Evolutionary conservation across 2,797 vertebrate species (phyloP).

Genomic region (Eremophila alpestris): DNA sequence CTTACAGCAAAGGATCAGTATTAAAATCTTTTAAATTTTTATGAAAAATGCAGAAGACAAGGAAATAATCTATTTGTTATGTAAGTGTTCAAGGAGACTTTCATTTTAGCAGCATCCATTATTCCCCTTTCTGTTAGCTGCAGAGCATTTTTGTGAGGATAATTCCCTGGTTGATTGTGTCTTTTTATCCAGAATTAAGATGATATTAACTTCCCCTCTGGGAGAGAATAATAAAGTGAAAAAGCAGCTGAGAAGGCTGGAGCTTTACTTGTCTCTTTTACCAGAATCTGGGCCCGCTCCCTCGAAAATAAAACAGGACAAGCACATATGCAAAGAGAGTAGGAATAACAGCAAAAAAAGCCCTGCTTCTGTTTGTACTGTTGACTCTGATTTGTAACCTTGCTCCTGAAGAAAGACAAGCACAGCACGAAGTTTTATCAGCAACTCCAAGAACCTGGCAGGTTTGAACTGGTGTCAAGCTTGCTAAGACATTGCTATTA

Average conservation of each 20-base stretch:
- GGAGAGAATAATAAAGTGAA: slow-evolving; percentile 36
- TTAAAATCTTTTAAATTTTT: slow-evolving; percentile 6
- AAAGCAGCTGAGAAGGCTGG: slow-evolving; percentile 18
- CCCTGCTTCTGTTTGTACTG: background rate
- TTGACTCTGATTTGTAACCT: background rate
- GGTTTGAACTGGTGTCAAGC: background rate
- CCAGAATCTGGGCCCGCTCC: background rate
- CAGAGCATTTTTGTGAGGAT: slow-evolving; percentile 25
- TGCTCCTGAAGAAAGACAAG: background rate
- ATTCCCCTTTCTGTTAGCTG: slow-evolving; percentile 17
- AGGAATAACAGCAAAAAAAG: background rate
- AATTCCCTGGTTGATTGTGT: slow-evolving; percentile 25
- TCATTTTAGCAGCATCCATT: slow-evolving; percentile 39
- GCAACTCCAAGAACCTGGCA: background rate
- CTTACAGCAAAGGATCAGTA: background rate
- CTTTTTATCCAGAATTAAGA: slow-evolving; percentile 55
- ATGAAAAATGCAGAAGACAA: slow-evolving; percentile 12
- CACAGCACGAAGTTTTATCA: background rate
- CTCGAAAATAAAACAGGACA: background rate
- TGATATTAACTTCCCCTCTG: slow-evolving; percentile 30
- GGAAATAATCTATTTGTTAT: slow-evolving; percentile 22
- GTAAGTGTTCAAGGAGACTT: slow-evolving; percentile 36
- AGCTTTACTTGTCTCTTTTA: slow-evolving; percentile 2
- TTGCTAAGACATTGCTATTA: background rate
- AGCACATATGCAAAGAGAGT: background rate